Evolutionary conservation across 2,888 invertebrate genomes (phyloP).

Genomic region (Baronia brevicornis): DNA sequence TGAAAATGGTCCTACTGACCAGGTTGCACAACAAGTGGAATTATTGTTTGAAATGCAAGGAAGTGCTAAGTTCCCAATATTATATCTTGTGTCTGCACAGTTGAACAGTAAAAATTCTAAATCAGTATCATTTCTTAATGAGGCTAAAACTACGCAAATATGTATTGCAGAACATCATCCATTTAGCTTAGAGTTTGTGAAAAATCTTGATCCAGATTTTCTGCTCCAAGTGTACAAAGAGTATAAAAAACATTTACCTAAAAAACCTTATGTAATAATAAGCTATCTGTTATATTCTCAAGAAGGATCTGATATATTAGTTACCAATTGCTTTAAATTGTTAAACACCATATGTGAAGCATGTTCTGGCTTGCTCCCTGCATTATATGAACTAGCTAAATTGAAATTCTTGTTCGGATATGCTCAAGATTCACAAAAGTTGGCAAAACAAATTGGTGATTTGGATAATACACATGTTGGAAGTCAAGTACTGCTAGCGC

Average conservation of each 20-base stretch:
- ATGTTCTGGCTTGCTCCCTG: conserved; percentile 86
- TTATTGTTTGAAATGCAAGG: conserved; percentile 88
- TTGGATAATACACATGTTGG: conserved; percentile 88
- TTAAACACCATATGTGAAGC: conserved; percentile 83
- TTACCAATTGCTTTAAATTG: conserved; percentile 77
- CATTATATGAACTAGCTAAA: conserved; percentile 83
- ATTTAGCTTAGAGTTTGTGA: conserved; percentile 85
- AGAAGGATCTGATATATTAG: conserved; percentile 62
- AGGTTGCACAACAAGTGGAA: conserved; percentile 90
- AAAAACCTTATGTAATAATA: conserved; percentile 69
- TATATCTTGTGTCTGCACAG: conserved; percentile 82
- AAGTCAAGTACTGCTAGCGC: conserved; percentile 89
- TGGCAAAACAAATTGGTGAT: conserved; percentile 83
- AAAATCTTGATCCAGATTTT: conserved; percentile 89
- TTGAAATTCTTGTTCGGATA: conserved; percentile 89
- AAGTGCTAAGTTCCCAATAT: conserved; percentile 78
- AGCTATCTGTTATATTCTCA: conserved; percentile 57
- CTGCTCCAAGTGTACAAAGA: conserved; percentile 85
- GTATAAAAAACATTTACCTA: conserved; percentile 83
- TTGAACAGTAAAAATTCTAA: conserved; percentile 71
- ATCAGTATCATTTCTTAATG: conserved; percentile 76
- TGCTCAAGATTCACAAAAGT: conserved; percentile 79
- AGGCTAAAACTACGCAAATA: conserved; percentile 75
- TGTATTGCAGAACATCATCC: conserved; percentile 64
- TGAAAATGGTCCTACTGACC: conserved; percentile 81